phyloP scores from a whole-genome alignment of 2,888 invertebrate genomes.

The Lepidonotus clava region DNA sequence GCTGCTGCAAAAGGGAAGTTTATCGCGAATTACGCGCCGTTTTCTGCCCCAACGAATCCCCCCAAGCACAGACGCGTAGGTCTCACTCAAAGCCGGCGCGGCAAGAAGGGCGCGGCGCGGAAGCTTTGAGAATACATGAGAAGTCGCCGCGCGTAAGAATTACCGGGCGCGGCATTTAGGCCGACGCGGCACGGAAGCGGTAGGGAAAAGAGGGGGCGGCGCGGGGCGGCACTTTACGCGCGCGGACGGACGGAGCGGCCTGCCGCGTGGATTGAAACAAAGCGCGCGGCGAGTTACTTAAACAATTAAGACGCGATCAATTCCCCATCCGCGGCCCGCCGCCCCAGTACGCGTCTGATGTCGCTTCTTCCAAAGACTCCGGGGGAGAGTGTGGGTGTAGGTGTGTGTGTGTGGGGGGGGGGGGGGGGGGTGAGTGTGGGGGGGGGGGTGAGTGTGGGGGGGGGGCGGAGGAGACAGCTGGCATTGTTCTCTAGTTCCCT shows the following conservation, averaged over 20 bases:
- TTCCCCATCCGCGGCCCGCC: not conserved
- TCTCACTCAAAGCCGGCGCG: not conserved
- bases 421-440: not conserved
- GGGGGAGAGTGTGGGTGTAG: not conserved
- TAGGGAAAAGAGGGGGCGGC: not conserved
- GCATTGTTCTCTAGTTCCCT: not conserved
- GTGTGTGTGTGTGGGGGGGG: not conserved
- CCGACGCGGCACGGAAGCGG: not conserved
- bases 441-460: not conserved
- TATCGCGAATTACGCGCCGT: not conserved
- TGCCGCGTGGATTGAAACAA: constrained; percentile 9
- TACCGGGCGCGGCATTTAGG: not conserved
- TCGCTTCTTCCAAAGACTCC: too few relatives aligned
- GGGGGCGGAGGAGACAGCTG: not conserved
- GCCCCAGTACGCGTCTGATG: too few relatives aligned
- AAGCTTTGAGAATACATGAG: too few relatives aligned
- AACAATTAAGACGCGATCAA: constrained; percentile 41
- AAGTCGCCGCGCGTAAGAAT: too few relatives aligned
- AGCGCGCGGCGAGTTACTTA: constrained; percentile 39
- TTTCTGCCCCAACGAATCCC: not conserved
- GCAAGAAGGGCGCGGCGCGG: not conserved
- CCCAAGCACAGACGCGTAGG: too few relatives aligned
- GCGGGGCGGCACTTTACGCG: not conserved
- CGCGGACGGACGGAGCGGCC: too few relatives aligned
- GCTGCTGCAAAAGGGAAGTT: not conserved